Evolutionary conservation across 2,888 invertebrate species (phyloP), one percentile per base, ranked within the genome.

Genomic region (Andrena fulva): DNA sequence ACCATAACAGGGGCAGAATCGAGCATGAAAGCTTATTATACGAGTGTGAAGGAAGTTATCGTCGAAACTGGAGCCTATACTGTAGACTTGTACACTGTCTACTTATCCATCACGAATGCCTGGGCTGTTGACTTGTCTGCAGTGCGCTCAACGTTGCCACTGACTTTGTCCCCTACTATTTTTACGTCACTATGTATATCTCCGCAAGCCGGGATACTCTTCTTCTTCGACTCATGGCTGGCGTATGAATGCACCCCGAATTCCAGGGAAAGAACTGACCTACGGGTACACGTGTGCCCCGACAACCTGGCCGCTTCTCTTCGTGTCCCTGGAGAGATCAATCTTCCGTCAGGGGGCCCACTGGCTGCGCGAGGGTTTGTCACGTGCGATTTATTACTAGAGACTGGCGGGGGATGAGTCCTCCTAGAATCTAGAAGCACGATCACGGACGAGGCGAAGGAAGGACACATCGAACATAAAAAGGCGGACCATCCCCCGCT

Each of bases 361-460:
- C 77, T 76, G 80, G 69, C 78, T 79, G 79, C 56, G 24, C 82
- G 84, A 88, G 87, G 87, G 87, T 87, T 89, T 86, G 91, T 91
- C 90, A 87, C 87, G 85, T 82, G 85, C 89, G 87, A 91, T 91
- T 91, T 91, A 91, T 91, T 90, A 90, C 90, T 81, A 69, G 24
- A 52, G 68, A 10, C 72, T 50, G 62, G 56, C 66, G 42, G 52
- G 74, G 73, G 80, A 85, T 77, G 74, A 87, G 68, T 66, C 73
- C 73, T 68, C 66, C 66, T 56, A 59, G 66, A 42, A 42, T 42
- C 42, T 42, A 12, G 42, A 52, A 71, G 50, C 52, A 48, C 50
- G 64, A 70, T 67, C 59, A 20, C 54, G 35, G n/a, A 12, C 27
- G 27, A 24, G 31, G 16, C 35, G 71, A 56, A 69, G 35, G 63